Evolutionary conservation across 2,888 invertebrate species (phyloP).

Genomic region (Polietes domitor): DNA sequence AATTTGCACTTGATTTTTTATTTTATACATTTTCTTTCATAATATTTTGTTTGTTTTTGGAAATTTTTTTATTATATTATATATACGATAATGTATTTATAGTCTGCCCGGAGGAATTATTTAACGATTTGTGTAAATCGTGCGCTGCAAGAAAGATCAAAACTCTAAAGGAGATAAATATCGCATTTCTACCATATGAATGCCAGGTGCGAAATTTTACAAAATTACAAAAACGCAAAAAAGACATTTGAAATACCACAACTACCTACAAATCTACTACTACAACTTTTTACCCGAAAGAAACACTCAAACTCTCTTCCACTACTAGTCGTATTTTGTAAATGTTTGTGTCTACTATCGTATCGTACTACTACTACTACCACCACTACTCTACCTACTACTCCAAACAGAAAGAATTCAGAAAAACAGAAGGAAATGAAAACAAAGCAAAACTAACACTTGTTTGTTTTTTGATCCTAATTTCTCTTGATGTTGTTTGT

Average conservation of each 20-base stretch:
- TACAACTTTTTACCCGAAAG: slow-evolving; percentile 30
- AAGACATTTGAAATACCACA: slow-evolving; percentile 35
- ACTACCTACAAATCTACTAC: slow-evolving; percentile 34
- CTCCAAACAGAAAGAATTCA: neutral
- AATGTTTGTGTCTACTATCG: slow-evolving; percentile 42
- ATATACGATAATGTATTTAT: slow-evolving; percentile 63
- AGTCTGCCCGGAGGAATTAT: slow-evolving; percentile 95
- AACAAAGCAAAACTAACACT: slow-evolving; percentile 47
- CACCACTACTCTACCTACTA: slow-evolving; percentile 11
- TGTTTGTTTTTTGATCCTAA: slow-evolving; percentile 40
- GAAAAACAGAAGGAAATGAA: neutral
- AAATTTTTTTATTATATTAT: slow-evolving; percentile 61
- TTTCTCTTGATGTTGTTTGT: slow-evolving; percentile 59
- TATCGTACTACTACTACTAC: slow-evolving; percentile 24
- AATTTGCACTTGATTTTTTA: slow-evolving; percentile 34
- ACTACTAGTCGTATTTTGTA: slow-evolving; percentile 36
- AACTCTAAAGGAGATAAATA: slow-evolving; percentile 99
- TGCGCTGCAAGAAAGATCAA: slow-evolving; percentile 96
- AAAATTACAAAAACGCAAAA: slow-evolving; percentile 55
- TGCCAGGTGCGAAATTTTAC: slow-evolving; percentile 88
- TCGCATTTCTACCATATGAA: slow-evolving; percentile 98
- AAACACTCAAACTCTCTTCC: neutral
- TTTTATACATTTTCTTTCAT: slow-evolving; percentile 1
- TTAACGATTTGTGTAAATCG: slow-evolving; percentile 98
- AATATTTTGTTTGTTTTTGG: slow-evolving; percentile 44